Base-by-base conservation (phyloP, 2,113 vertebrate genomes). In the Eleginops maclovinus region DNA sequence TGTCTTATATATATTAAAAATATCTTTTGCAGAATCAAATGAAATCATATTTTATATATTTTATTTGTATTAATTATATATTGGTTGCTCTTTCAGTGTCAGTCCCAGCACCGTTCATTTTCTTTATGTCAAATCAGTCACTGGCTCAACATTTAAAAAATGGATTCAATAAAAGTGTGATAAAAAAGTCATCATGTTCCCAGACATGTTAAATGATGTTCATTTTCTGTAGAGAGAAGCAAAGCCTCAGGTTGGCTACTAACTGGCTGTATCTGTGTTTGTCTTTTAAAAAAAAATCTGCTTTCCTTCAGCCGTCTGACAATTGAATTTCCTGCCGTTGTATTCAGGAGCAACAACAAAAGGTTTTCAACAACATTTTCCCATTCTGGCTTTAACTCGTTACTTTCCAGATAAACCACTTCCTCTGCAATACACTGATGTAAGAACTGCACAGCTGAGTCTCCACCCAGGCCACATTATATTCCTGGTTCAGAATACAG, bases 211-310 rank as follows among this genome's bases (percentile, higher is more conserved):
- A 63, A 62, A 55, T 62, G 13, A 24, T 1, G 3, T 55, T 77
- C 26, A 55, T 70, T 63, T 78, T 63, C 49, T 36, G 40, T 15
- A 24, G 43, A 36, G 15, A 54, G 47, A 62, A 40, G 44, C 65
- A 19, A 55, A 63, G 22, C 56, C 58, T 78, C 49, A 40, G 56
- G 19, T 55, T 65, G 51, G 19, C 41, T 65, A 31, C 41, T 56
- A 24, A 49, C 72, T 60, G 47, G 9, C 53, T 59, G n/a, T 44
- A 50, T 59, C 46, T 76, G 56, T 46, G 54, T 69, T 68, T 46
- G 55, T 54, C 47, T 74, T n/a, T 67, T 7, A 16, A 55, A 44
- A 56, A 56, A 51, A 44, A 50, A 40, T 66, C 44, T 51, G n/a
- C 22, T 62, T 50, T 36, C 56, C 60, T 47, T 63, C 66, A 62